Evolutionary conservation across 2,797 vertebrate genomes (phyloP).

Genomic region (Numenius phaeopus): DNA sequence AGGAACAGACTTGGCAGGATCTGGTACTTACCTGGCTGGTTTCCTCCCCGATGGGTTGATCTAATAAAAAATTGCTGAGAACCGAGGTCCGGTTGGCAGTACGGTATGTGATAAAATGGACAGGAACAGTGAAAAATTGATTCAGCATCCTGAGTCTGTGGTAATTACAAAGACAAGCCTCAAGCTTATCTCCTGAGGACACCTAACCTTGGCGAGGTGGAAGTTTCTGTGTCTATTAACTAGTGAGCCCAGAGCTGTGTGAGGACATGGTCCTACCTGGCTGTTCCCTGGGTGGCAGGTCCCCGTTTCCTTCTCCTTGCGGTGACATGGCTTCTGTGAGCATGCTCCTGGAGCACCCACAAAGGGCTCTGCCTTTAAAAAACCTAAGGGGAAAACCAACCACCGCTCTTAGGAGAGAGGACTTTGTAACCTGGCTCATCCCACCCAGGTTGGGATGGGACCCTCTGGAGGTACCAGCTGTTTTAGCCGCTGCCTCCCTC

Average conservation of each 20-base stretch:
- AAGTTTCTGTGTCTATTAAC: background rate
- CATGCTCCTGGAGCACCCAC: accelerated
- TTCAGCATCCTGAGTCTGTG: background rate
- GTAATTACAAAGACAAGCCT: background rate
- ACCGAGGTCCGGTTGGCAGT: background rate
- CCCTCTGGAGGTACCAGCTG: background rate
- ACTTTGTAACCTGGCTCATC: background rate
- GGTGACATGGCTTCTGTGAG: background rate
- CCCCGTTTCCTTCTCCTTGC: background rate
- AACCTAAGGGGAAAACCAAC: background rate
- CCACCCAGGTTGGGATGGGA: background rate
- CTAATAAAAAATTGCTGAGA: background rate
- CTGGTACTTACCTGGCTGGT: background rate
- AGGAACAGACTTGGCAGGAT: conserved; percentile 1
- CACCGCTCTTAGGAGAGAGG: background rate
- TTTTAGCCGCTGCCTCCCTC: background rate
- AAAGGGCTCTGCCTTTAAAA: background rate
- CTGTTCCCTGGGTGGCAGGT: background rate
- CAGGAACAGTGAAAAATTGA: background rate
- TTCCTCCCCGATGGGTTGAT: background rate
- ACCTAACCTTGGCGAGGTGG: background rate
- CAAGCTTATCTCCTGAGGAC: background rate
- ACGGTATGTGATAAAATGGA: background rate
- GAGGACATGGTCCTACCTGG: background rate
- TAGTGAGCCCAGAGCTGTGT: background rate